Evolutionary conservation across 23 tunicate genomes (phyloP), one percentile per base, ranked within the genome.

Genomic region (Aplidium turbinatum): DNA sequence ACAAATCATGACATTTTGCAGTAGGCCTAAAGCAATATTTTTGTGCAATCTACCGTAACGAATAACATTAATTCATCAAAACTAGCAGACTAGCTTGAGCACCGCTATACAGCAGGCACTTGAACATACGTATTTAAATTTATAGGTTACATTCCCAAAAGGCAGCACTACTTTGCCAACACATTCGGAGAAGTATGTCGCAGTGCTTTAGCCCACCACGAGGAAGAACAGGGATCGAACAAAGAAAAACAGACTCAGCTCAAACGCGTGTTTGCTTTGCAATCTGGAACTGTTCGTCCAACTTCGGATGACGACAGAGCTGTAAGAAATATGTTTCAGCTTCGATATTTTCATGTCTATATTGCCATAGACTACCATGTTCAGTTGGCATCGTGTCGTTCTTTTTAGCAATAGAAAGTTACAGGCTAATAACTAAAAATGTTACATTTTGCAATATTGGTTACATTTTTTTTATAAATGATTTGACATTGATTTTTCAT

Each of bases 71-170:
- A n/a, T n/a, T n/a, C n/a, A n/a, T n/a, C n/a, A n/a, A n/a, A n/a
- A n/a, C n/a, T n/a, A n/a, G n/a, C n/a, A n/a, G n/a, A n/a, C n/a
- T n/a, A n/a, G n/a, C n/a, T n/a, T n/a, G n/a, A n/a, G n/a, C n/a
- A n/a, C n/a, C n/a, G n/a, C n/a, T n/a, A n/a, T n/a, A n/a, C n/a
- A n/a, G n/a, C n/a, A n/a, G n/a, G n/a, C n/a, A n/a, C n/a, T n/a
- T n/a, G n/a, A n/a, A n/a, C n/a, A n/a, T n/a, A n/a, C n/a, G n/a
- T n/a, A n/a, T n/a, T n/a, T n/a, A 22, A 5, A 32, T 47, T 35
- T 47, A 33, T 46, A 90, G 97, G 97, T 38, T 90, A 78, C 57
- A 90, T 90, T 22, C 97, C 97, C 11, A 90, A 90, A 54, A 73
- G 55, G 31, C 97, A 90, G 39, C 97, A 90, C 40, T 83, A 90